phyloP scores from a whole-genome alignment of 2,888 invertebrate genomes.

The Megamerina dolium region DNA sequence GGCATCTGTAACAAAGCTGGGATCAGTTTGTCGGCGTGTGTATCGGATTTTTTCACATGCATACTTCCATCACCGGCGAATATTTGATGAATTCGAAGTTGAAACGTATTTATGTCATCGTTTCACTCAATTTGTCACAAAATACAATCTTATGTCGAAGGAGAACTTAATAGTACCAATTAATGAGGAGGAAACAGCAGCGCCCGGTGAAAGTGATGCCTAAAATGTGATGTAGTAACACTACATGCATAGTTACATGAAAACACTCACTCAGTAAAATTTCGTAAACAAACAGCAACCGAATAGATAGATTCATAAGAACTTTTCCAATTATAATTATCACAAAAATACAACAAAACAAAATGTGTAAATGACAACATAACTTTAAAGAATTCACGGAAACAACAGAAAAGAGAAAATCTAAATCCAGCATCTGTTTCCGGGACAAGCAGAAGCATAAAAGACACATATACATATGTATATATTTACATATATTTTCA shows the following conservation, averaged over 20 bases:
- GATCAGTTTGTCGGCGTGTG: conserved; percentile 96
- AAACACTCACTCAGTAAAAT: conserved; percentile 5
- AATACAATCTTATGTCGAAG: conserved; percentile 96
- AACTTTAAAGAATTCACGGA: too few relatives aligned
- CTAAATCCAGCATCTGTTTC: too few relatives aligned
- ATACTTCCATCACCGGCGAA: conserved; percentile 93
- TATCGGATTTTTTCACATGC: conserved; percentile 99
- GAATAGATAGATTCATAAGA: conserved; percentile 13
- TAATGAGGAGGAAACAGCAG: conserved; percentile 66
- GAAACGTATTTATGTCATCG: conserved; percentile 91
- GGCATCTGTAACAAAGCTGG: conserved; percentile 95
- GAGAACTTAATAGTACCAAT: conserved; percentile 98
- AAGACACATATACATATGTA: too few relatives aligned
- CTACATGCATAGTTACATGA: conserved; percentile 5
- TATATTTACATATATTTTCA: too few relatives aligned
- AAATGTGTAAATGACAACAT: too few relatives aligned
- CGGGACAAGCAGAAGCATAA: too few relatives aligned
- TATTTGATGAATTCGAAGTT: conserved; percentile 97
- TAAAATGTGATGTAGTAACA: conserved; percentile 32
- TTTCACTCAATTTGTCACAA: conserved; percentile 96
- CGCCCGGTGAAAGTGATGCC: conserved; percentile 53
- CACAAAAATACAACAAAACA: too few relatives aligned
- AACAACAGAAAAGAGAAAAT: too few relatives aligned
- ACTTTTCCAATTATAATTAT: conserved; percentile 13
- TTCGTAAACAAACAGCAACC: conserved; percentile 15